Base-by-base conservation (phyloP, 2,888 invertebrate species). In the Leucophenga montana region DNA sequence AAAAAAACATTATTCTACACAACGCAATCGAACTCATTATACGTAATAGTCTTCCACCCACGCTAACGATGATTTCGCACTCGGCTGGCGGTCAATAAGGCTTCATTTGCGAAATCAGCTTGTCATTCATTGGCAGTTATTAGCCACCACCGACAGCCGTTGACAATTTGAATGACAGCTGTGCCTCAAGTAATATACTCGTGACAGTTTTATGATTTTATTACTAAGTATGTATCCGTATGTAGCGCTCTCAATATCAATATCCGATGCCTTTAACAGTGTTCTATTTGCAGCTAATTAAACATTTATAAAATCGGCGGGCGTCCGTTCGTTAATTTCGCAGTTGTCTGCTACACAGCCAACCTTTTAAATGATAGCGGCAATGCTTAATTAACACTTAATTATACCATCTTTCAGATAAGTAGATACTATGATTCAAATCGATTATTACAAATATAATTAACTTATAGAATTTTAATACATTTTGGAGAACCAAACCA, bases 81-180 rank as follows among this genome's bases (percentile, higher is more conserved):
- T 57, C 44, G 39, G 33, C 18, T 54, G 31, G 54, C 66, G 68
- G 31, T 65, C 77, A 77, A 82, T 83, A 85, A 76, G 83, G 85
- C 81, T 84, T 84, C 83, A 82, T 85, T 79, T 75, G 74, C 77
- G 77, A 82, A 79, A 77, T 72, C 83, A 84, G 84, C 84, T 77
- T 84, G 83, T 71, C 77, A 78, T 76, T 83, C 83, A 85, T 80
- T 82, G 31, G 33, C 5, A 59, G 27, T 59, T 33, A 59, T 59
- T 59, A 59, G 27, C 33, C n/a, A 16, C 31, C 59, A 56, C 27
- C 22, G 18, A 20, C 20, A 16, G 27, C n/a, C 18, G 33, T 31
- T 14, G 31, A 27, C 33, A 33, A 59, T 59, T 59, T 27, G 16
- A 59, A 59, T 31, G 16, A 13, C 33, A 59, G 33, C 31, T 50